phyloP scores from a whole-genome alignment of 2,888 invertebrate species.

The Acronicta psi region DNA sequence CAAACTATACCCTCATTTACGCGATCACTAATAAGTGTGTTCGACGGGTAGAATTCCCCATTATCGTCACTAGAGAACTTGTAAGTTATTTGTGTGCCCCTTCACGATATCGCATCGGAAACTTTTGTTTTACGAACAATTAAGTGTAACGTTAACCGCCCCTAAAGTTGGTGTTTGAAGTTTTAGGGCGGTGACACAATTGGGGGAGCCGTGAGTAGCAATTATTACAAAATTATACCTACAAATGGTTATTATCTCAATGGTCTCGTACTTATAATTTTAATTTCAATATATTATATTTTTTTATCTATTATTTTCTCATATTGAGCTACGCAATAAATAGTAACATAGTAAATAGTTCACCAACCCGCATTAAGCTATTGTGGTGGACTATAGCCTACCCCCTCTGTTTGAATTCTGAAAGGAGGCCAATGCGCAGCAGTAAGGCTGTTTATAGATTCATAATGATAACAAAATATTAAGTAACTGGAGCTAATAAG shows the following conservation, averaged over 20 bases:
- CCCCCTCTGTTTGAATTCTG: no score
- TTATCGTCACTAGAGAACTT: slow-evolving; percentile 50
- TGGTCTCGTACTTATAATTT: no score
- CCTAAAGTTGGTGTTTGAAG: slow-evolving; percentile 69
- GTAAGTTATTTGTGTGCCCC: slow-evolving; percentile 62
- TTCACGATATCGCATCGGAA: slow-evolving; percentile 75
- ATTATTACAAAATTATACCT: background rate
- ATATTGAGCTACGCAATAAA: no score
- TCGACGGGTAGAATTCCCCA: slow-evolving; percentile 41
- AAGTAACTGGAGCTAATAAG: background rate
- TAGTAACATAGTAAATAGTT: no score
- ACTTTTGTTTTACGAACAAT: slow-evolving; percentile 86
- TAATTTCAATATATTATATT: no score
- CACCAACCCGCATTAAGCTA: no score
- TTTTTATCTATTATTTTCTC: no score
- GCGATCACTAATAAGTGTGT: slow-evolving; percentile 25
- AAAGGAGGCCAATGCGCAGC: no score
- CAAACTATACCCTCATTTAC: background rate
- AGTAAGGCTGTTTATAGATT: no score
- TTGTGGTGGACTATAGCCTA: no score
- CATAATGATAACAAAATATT: background rate
- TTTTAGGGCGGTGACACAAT: slow-evolving; percentile 61
- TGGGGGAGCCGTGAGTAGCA: slow-evolving; percentile 10
- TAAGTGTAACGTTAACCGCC: slow-evolving; percentile 82
- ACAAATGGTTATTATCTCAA: background rate